Conservation (phyloP, 2,113 vertebrate species). For the Xenotilapia longispinis region DNA sequence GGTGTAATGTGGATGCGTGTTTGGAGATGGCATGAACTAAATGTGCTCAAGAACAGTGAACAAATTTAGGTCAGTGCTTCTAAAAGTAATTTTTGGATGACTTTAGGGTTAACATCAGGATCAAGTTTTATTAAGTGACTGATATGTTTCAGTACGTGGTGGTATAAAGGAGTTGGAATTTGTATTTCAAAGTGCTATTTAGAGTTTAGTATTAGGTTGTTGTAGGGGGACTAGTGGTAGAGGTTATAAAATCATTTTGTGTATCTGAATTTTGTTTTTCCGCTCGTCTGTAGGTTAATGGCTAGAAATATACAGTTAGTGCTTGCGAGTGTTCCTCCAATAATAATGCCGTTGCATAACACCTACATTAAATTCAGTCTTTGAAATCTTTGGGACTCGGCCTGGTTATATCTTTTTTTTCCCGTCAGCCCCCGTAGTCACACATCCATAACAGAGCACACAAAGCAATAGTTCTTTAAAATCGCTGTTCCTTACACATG, state of each 20-base stretch:
- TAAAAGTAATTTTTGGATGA: background rate
- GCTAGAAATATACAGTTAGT: background rate
- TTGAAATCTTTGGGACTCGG: background rate
- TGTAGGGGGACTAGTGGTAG: background rate
- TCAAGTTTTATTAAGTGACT: background rate
- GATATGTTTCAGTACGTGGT: background rate
- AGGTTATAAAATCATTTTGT: background rate
- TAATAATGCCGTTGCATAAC: background rate
- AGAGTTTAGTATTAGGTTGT: background rate
- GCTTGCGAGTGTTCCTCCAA: background rate
- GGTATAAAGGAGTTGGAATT: background rate
- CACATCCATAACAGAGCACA: background rate
- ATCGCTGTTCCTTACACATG: slow-evolving; percentile 4
- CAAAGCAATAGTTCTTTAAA: background rate
- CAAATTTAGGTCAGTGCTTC: background rate
- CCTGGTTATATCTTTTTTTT: background rate
- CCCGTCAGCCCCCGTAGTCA: background rate
- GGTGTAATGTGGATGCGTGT: slow-evolving; percentile 14
- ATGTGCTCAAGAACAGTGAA: slow-evolving; percentile 12
- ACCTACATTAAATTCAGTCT: background rate
- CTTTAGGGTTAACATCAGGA: background rate
- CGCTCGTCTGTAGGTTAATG: background rate
- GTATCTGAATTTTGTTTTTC: background rate
- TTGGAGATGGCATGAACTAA: background rate
- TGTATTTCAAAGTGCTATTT: background rate